Evolutionary conservation across 2,888 invertebrate genomes (phyloP), one percentile per base, ranked within the genome.

Genomic region (Eristalis intricaria): DNA sequence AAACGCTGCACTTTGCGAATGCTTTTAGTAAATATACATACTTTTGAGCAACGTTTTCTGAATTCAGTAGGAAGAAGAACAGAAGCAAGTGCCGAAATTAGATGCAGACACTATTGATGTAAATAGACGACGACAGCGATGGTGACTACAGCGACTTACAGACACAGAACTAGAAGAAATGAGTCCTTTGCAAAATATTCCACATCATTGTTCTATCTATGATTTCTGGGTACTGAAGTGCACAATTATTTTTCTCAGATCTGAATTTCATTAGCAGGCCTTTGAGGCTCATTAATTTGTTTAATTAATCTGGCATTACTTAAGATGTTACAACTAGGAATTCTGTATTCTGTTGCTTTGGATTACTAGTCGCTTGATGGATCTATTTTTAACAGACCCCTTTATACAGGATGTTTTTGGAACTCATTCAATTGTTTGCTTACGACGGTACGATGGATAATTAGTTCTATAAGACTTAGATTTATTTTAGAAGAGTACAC

Each of bases 291-390:
- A 85, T 85, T 85, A 81, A 81, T 85, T 85, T 85, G 73, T 77
- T 85, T 85, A 85, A 85, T 85, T 85, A 85, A 85, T 76, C 71
- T 23, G 66, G 81, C 81, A 76, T 85, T 85, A 81, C 84, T 85
- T 50, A 76, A 80, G 76, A 81, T 71, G 65, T 40, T 84, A 56
- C 50, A 60, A 65, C 65, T 79, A 56, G 10, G 60, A 66, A 29
- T 76, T 65, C 23, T 35, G 4, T 58, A 69, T 38, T 56, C 35
- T 13, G 11, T 43, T 65, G 19, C 50, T 1, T n/a, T 74, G 22
- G 22, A 23, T 75, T 80, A 68, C 63, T 66, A 77, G 76, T 32
- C 68, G 71, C 50, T 76, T 73, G 40, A 76, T 77, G 22, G 56
- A 68, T 35, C 22, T 65, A 50, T 23, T 65, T 58, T 84, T n/a